These are phyloP conservation scores for Yponomeuta plumbellus DNA, from an alignment of 2,888 invertebrate genomes.

Conservation along the genomic window DNA sequence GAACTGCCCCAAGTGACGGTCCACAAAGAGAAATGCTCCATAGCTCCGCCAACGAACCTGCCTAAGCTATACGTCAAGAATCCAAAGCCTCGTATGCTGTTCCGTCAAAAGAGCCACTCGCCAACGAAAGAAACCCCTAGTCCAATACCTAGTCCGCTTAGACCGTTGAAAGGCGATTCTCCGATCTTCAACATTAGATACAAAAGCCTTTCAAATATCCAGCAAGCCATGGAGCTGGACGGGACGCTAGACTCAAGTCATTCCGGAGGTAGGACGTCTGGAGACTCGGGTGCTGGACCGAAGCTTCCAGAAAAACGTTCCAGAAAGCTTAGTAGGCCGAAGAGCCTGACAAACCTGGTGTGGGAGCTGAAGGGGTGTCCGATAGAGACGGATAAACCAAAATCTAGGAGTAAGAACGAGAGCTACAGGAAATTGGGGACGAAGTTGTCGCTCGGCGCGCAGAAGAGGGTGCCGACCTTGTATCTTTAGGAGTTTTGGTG, in stretches of 20 bases:
- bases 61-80: constrained; percentile 88
- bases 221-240: constrained; percentile 84
- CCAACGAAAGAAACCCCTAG: constrained; percentile 84
- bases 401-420: constrained; percentile 70
- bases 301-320: constrained; percentile 90
- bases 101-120: constrained; percentile 83
- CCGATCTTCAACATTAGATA: constrained; percentile 86
- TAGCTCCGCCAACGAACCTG: constrained; percentile 69
- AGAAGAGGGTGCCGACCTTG: constrained; percentile 75
- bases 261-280: constrained; percentile 90
- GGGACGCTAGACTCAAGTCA: constrained; percentile 94
- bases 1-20: constrained; percentile 70
- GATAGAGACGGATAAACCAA: constrained; percentile 65
- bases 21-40: constrained; percentile 76
- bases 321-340: constrained; percentile 87
- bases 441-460: constrained; percentile 70
- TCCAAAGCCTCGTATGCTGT: constrained; percentile 79
- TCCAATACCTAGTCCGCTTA: constrained; percentile 71
- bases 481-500: constrained; percentile 69
- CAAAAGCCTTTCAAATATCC: constrained; percentile 82
- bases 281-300: constrained; percentile 85
- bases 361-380: constrained; percentile 82
- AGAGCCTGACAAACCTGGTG: constrained; percentile 90
- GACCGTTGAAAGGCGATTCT: constrained; percentile 80
- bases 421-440: constrained; percentile 70